These are phyloP conservation scores for Acromyrmex echinatior DNA, from an alignment of 1,140 invertebrate genomes.

Conservation along the genomic window DNA sequence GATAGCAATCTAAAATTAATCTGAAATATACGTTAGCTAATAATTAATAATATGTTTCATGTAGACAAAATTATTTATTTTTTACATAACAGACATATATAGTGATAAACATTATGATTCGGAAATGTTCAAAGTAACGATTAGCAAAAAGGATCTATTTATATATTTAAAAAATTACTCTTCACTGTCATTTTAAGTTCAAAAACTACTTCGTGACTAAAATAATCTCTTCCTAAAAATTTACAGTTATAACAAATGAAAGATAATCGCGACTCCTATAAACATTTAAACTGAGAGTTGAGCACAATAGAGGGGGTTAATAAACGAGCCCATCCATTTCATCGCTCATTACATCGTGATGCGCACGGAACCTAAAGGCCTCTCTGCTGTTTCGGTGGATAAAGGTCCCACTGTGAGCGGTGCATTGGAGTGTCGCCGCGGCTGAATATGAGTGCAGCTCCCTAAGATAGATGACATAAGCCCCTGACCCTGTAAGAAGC, in stretches of 20 bases:
- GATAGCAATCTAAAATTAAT: constrained; percentile 7
- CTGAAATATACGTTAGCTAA: constrained; percentile 3
- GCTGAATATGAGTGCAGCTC: constrained; percentile 79
- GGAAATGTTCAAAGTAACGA: neutral
- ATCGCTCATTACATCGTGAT: constrained; percentile 25
- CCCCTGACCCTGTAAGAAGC: constrained; percentile 73
- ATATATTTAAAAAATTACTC: too few relatives aligned
- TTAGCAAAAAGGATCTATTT: neutral
- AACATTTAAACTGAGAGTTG: neutral
- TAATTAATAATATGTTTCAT: constrained; percentile 12
- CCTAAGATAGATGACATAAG: constrained; percentile 82
- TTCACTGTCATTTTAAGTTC: too few relatives aligned
- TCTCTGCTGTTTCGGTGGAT: constrained; percentile 49
- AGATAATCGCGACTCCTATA: neutral
- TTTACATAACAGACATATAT: neutral
- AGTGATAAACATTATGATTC: neutral
- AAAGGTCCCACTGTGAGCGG: constrained; percentile 60
- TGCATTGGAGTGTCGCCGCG: constrained; percentile 81
- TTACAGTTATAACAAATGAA: neutral
- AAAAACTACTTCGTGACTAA: neutral
- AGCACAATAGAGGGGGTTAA: constrained; percentile 24
- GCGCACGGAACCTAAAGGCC: neutral
- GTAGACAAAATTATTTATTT: constrained; percentile 1
- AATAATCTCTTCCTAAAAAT: neutral
- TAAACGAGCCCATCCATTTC: constrained; percentile 44